A percentile compares a stretch with the other conserved stretches of the same genome.
Conservation (phyloP, 2,113 vertebrate species). For the Carollia perspicillata region DNA sequence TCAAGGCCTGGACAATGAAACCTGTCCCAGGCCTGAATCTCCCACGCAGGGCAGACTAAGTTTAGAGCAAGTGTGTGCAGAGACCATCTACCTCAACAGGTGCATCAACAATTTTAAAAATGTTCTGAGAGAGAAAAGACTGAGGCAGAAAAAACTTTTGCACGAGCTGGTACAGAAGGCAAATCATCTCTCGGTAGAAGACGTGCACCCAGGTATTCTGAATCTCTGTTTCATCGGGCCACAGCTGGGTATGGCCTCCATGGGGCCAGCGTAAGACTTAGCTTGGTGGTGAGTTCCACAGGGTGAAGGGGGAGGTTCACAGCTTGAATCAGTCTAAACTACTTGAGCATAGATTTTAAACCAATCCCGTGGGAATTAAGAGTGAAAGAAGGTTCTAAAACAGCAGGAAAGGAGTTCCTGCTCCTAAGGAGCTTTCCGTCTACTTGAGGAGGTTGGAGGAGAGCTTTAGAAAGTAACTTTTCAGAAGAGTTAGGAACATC, state of each 20-base stretch:
- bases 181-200: slow-evolving; percentile 88
- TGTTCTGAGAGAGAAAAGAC: slow-evolving; percentile 91
- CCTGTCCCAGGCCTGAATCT: slow-evolving; percentile 54
- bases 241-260: background rate
- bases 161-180: slow-evolving; percentile 87
- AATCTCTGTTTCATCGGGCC: slow-evolving; percentile 35
- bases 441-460: background rate
- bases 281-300: background rate
- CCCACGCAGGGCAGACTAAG: slow-evolving; percentile 77
- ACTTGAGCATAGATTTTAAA: background rate
- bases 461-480: slow-evolving; percentile 20
- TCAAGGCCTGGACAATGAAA: background rate
- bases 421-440: background rate
- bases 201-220: slow-evolving; percentile 88
- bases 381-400: background rate
- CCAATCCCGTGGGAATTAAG: background rate
- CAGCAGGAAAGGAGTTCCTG: background rate
- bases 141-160: slow-evolving; percentile 87
- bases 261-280: background rate
- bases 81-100: slow-evolving; percentile 90
- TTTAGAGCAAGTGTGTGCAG: slow-evolving; percentile 85
- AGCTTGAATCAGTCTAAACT: background rate
- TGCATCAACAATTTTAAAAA: slow-evolving; percentile 95
- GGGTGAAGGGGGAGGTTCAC: background rate
- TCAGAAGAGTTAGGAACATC: background rate